Conservation (phyloP, 2,888 invertebrate genomes). For the Caenorhabditis sp. region DNA sequence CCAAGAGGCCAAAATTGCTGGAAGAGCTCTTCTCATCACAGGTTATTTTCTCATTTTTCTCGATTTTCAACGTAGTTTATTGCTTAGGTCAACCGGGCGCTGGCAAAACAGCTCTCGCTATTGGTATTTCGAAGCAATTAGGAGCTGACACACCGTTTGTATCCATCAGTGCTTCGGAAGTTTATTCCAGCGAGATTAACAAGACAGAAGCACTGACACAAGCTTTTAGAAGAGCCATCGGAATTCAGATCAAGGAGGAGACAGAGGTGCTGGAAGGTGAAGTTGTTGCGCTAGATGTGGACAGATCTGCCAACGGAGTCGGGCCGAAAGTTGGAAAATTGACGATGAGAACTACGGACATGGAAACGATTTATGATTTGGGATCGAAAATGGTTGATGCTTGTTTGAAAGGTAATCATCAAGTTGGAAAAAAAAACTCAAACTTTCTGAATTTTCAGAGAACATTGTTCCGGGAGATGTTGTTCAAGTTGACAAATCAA, state of each 20-base stretch:
- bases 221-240: conserved; percentile 90
- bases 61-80: no score
- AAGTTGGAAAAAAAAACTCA: conserved; percentile 74
- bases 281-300: conserved; percentile 95
- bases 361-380: conserved; percentile 98
- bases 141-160: conserved; percentile 90
- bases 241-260: conserved; percentile 87
- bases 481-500: conserved; percentile 96
- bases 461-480: conserved; percentile 86
- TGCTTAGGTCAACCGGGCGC: conserved; percentile 82
- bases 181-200: conserved; percentile 97
- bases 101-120: conserved; percentile 98
- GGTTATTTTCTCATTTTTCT: conserved; percentile 74
- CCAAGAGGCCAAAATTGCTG: conserved; percentile 95
- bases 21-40: conserved; percentile 89
- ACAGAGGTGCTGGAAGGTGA: conserved; percentile 87
- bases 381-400: conserved; percentile 76
- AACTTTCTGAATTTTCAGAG: conserved; percentile 14
- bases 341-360: conserved; percentile 97
- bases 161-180: conserved; percentile 96
- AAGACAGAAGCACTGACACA: conserved; percentile 98
- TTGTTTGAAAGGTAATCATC: conserved; percentile 74
- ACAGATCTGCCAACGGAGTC: conserved; percentile 88
- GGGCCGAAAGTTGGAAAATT: conserved; percentile 76
- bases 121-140: conserved; percentile 75